phyloP scores from a whole-genome alignment of 2,113 vertebrate genomes.

The Ovibos moschatus region DNA sequence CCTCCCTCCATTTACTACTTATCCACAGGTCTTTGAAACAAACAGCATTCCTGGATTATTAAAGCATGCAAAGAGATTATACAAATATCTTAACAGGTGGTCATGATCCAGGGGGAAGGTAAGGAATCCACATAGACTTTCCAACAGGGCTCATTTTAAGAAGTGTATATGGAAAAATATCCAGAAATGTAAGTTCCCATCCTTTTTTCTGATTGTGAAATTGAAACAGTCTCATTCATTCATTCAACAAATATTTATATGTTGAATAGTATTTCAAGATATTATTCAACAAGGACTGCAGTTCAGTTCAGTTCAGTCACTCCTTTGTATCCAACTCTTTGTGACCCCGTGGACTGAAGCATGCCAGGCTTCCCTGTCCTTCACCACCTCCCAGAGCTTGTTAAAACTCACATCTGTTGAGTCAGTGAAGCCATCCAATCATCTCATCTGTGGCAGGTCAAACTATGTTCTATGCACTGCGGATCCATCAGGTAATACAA shows the following conservation, averaged over 20 bases:
- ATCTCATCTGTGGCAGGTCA: not conserved
- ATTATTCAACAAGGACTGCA: not conserved
- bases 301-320: not conserved
- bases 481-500: not conserved
- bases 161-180: not conserved
- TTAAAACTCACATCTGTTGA: not conserved
- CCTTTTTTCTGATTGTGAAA: not conserved
- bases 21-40: not conserved
- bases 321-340: not conserved
- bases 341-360: not conserved
- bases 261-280: not conserved
- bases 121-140: not conserved
- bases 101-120: not conserved
- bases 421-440: not conserved
- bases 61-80: not conserved
- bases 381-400: not conserved
- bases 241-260: not conserved
- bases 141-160: not conserved
- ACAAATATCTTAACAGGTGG: not conserved
- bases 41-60: not conserved
- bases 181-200: not conserved
- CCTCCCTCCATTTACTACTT: not conserved
- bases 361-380: not conserved
- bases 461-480: not conserved
- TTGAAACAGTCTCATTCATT: not conserved